Base-by-base conservation (phyloP, 2,888 invertebrate genomes). In the Andrena camellia region DNA sequence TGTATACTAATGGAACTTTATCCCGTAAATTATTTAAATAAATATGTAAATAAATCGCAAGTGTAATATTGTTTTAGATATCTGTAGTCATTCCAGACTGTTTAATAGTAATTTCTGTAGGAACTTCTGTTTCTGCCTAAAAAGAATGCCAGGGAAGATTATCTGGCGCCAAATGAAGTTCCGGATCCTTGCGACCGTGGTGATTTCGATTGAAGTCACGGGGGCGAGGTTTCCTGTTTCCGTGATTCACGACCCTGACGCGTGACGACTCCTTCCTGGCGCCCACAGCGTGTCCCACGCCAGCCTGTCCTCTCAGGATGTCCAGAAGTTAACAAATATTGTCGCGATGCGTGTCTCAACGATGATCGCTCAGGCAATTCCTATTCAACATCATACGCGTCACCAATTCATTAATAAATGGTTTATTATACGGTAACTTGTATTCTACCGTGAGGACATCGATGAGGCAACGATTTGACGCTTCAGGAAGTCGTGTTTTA, bases 131-230 rank as follows among this genome's bases (percentile, higher is more conserved):
- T 26, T 7, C 2, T 2, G 63, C 29, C 59, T 54, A 63, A 33
- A 83, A 69, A 42, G 26, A 26, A 71, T 71, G 26, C 17, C 33
- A 31, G 31, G 63, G 48, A 67, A 72, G 64, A 74, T 29, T 74
- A 69, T 64, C 67, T 67, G 85, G 87, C 87, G 86, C 83, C 85
- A 71, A 23, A 13, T 17, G 60, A 69, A 63, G 83, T 88, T 88
- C 89, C 83, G 87, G 87, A 80, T 88, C 80, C 82, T 82, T 73
- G 66, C 80, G 60, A 66, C 71, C 63, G 79, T 66, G 63, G 86
- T 78, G 79, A 91, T 92, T 93, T 86, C 89, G 89, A 92, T 92
- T 92, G 87, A 82, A 91, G 90, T 91, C 91, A 90, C 90, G 90
- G 78, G 90, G 88, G 83, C 87, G 88, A 89, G 82, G 84, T 90